Conservation (phyloP, 2,888 invertebrate genomes). For the Epirrhoe tristata region DNA sequence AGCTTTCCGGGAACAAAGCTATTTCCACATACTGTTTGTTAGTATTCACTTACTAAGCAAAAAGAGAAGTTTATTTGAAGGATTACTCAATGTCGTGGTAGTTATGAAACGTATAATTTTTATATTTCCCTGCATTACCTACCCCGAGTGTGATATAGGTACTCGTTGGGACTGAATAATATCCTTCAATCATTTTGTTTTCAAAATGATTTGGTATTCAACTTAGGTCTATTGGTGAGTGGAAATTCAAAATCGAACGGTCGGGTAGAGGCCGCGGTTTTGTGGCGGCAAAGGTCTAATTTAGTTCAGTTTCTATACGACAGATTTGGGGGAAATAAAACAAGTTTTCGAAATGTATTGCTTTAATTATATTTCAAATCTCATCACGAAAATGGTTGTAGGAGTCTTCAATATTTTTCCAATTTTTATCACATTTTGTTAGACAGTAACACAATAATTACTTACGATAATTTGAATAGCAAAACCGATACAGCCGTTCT, state of each 20-base stretch:
- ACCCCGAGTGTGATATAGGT: too few species aligned
- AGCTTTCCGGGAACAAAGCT: conserved; percentile 57
- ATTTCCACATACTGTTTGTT: conserved; percentile 53
- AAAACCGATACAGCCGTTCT: too few species aligned
- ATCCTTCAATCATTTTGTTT: background rate
- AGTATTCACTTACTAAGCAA: conserved; percentile 62
- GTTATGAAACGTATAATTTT: too few species aligned
- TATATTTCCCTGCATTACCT: too few species aligned
- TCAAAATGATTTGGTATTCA: background rate
- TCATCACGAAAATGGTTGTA: too few species aligned
- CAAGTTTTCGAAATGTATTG: too few species aligned
- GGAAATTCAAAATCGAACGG: background rate
- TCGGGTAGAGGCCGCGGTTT: background rate
- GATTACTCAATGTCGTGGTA: background rate
- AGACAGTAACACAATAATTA: too few species aligned
- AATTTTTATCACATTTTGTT: too few species aligned
- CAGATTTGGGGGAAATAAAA: background rate
- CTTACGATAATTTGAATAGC: too few species aligned
- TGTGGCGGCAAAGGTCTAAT: background rate
- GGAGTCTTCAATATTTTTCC: too few species aligned
- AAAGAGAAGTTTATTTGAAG: background rate
- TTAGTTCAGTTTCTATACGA: background rate
- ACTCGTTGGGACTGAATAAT: too few species aligned
- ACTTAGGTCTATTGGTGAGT: background rate
- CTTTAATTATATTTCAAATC: too few species aligned